Evolutionary conservation across 2,797 vertebrate species (phyloP), one percentile per base, ranked within the genome.

Genomic region (Pseudochirops cupreus): DNA sequence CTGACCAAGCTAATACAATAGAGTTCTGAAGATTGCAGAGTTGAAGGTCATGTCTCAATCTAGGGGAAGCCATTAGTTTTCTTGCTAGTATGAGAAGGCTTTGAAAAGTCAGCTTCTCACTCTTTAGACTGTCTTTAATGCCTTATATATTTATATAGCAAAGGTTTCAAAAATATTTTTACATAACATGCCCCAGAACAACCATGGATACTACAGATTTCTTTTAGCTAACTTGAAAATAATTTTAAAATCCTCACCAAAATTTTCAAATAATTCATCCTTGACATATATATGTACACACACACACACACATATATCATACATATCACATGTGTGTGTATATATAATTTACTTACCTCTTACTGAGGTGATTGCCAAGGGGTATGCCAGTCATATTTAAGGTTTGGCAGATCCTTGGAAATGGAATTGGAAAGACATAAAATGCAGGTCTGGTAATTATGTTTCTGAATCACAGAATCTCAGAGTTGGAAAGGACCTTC

Each of bases 401-500:
- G 4, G 59, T 62, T 33, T 62, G 58, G 58, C 21, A 50, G 39
- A 46, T 87, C 74, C 74, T 50, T 11, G 46, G 18, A 87, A 46
- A 46, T 26, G 26, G 39, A 46, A 46, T 50, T 26, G 21, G 9
- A 24, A 50, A 46, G 74, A 4, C 74, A 46, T 46, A 24, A 82
- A 82, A 46, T 82, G 67, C 39, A 87, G 74, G 31, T 87, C 39
- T 46, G 7, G 39, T 87, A 21, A 87, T 87, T 50, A 39, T 24
- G 18, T 87, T 87, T 26, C 74, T 50, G 7, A 87, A 87, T 87
- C 74, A 50, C 39, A 87, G 39, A 87, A 50, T 50, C 74, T 87
- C 74, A 87, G 74, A 87, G 74, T 50, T 87, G 74, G 74, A 87
- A 87, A 87, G 74, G 74, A 87, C 74, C 74, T 87, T 87, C 39